Evolutionary conservation across 2,113 vertebrate genomes (phyloP), one percentile per base, ranked within the genome.

Genomic region (Tenebrosternarchus preto): DNA sequence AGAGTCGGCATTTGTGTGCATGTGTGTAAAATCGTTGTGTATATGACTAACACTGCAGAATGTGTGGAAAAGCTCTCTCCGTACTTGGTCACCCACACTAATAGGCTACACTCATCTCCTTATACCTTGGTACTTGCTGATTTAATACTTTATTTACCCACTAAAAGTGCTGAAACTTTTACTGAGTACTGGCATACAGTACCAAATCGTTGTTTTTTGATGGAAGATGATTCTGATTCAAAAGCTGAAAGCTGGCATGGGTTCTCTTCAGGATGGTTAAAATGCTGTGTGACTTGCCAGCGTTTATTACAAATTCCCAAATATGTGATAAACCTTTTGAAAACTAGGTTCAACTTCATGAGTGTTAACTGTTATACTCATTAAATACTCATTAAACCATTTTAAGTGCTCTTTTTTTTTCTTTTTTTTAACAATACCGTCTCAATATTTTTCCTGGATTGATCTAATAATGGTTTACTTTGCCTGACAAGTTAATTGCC

Each of bases 41-140:
- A 24, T 50, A 53, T 75, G 27, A 63, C 29, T 78, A 73, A 82
- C 24, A 29, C 17, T 69, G 27, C 72, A 75, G 57, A 31, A 29
- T 63, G 77, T 50, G 53, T 76, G 72, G 39, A 75, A 80, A 76
- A 70, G 31, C 61, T 50, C 20, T 15, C 12, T 77, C 56, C 53
- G 29, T 6, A 36, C 16, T 68, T 33, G 24, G 0, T 71, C 80
- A 36, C 5, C 24, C 9, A 43, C 53, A 73, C 27, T 67, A 31
- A 20, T 46, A 63, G 6, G 56, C 77, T 33, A 68, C 33, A 33
- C 6, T 11, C 66, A 22, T 36, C 27, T 22, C n/a, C 22, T 29
- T 39, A 59, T 60, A 11, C 9, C 22, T 5, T 57, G 71, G 55
- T 20, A 60, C 31, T 22, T 29, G n/a, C 29, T 31, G 20, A 53